Conservation (phyloP, 2,113 vertebrate species). For the Hystrix cristata region DNA sequence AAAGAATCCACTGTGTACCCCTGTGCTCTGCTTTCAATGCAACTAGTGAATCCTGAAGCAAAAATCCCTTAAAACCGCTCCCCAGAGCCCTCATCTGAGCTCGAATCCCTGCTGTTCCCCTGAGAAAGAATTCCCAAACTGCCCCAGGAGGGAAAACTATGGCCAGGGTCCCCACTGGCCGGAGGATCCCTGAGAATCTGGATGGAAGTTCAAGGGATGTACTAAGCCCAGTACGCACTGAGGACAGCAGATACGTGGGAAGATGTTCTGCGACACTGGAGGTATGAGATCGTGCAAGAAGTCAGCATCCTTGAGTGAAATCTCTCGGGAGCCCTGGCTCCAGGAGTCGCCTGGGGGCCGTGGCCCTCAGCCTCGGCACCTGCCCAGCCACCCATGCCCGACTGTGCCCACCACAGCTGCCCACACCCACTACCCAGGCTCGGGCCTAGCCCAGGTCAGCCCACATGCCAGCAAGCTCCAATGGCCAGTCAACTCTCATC, state of each 20-base stretch:
- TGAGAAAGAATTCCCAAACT: not conserved
- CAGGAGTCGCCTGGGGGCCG: not conserved
- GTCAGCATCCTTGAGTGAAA: not conserved
- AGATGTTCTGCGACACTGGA: not conserved
- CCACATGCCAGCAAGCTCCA: not conserved
- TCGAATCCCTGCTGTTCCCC: not conserved
- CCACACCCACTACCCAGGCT: not conserved
- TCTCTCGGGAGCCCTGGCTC: not conserved
- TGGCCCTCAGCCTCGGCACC: not conserved
- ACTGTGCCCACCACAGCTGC: not conserved
- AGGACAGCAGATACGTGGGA: no score
- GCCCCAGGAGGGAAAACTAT: not conserved
- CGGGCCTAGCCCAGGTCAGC: not conserved
- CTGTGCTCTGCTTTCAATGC: constrained; percentile 18
- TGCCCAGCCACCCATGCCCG: not conserved
- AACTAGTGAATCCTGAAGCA: not conserved
- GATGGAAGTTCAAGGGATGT: not conserved
- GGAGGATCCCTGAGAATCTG: not conserved
- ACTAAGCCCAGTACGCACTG: not conserved
- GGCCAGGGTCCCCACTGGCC: not conserved
- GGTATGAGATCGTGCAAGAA: not conserved
- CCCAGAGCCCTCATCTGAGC: not conserved
- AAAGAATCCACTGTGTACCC: not conserved
- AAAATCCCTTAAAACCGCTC: not conserved
- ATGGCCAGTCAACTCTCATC: constrained; percentile 64